Evolutionary conservation across 2,113 vertebrate species (phyloP).

Genomic region (Isurus oxyrinchus): DNA sequence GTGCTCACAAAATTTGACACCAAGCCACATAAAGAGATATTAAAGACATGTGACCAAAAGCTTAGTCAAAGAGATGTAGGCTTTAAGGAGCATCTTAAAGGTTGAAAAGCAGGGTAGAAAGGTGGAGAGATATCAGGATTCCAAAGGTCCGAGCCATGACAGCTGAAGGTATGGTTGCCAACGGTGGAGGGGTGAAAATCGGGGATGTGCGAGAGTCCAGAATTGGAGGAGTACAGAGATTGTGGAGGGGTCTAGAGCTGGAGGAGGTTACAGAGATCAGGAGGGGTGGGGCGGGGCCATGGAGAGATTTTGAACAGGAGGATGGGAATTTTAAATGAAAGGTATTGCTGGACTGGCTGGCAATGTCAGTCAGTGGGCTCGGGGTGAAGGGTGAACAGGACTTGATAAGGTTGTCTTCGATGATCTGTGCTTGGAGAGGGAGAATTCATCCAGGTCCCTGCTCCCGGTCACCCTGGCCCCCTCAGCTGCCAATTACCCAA

Average conservation of each 20-base stretch:
- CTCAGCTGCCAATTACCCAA: neutral
- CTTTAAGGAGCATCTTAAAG: neutral
- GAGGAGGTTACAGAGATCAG: neutral
- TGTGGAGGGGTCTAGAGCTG: neutral
- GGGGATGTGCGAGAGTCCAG: neutral
- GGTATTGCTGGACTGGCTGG: neutral
- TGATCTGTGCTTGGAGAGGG: neutral
- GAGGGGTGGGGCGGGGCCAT: neutral
- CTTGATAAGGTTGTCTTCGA: neutral
- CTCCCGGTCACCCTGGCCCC: neutral
- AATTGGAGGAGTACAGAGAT: neutral
- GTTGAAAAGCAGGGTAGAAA: neutral
- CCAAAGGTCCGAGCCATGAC: neutral
- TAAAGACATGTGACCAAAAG: neutral
- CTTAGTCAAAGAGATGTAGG: neutral
- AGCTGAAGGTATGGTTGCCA: neutral
- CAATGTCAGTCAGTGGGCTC: neutral
- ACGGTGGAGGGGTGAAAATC: neutral
- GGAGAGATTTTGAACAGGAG: neutral
- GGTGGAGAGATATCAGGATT: neutral
- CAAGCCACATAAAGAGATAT: neutral
- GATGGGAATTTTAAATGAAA: neutral
- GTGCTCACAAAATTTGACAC: neutral
- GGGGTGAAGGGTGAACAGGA: neutral
- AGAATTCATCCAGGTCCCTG: neutral